Evolutionary conservation across 2,888 invertebrate species (phyloP).

Genomic region (Meteorus colon): DNA sequence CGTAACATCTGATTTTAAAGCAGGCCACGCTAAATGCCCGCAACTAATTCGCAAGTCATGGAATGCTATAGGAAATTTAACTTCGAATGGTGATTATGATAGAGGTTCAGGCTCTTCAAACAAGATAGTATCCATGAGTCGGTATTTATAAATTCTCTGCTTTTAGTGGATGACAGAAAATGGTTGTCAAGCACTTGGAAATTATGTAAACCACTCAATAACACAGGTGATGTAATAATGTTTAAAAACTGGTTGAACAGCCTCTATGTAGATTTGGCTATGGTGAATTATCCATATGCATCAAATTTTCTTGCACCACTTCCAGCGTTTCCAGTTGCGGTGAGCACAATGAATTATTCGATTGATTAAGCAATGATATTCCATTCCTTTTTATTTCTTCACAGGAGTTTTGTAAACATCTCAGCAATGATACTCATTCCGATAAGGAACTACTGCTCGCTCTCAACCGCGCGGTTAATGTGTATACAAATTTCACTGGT

Average conservation of each 20-base stretch:
- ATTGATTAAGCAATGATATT: neutral
- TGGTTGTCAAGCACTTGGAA: slow-evolving; percentile 84
- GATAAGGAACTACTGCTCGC: slow-evolving; percentile 68
- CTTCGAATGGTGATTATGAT: slow-evolving; percentile 74
- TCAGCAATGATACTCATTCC: slow-evolving; percentile 63
- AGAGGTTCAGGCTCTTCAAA: neutral
- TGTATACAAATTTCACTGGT: slow-evolving; percentile 90
- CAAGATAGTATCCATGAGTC: slow-evolving; percentile 16
- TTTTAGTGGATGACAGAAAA: slow-evolving; percentile 79
- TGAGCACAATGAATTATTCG: slow-evolving; percentile 56
- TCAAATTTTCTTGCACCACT: slow-evolving; percentile 87
- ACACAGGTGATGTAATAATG: slow-evolving; percentile 74
- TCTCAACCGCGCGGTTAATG: slow-evolving; percentile 81
- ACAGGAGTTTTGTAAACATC: slow-evolving; percentile 75
- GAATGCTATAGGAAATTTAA: slow-evolving; percentile 78
- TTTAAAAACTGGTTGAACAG: slow-evolving; percentile 83
- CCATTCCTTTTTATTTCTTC: slow-evolving; percentile 35
- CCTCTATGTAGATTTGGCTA: slow-evolving; percentile 87
- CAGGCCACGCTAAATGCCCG: slow-evolving; percentile 78
- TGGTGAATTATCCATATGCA: slow-evolving; percentile 96
- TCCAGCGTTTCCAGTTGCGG: slow-evolving; percentile 88
- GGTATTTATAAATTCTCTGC: neutral
- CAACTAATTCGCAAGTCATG: slow-evolving; percentile 86
- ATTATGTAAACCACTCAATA: slow-evolving; percentile 83
- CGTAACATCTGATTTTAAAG: slow-evolving; percentile 84